Evolutionary conservation across 1,140 invertebrate species (phyloP).

Genomic region (Oscheius sp.): DNA sequence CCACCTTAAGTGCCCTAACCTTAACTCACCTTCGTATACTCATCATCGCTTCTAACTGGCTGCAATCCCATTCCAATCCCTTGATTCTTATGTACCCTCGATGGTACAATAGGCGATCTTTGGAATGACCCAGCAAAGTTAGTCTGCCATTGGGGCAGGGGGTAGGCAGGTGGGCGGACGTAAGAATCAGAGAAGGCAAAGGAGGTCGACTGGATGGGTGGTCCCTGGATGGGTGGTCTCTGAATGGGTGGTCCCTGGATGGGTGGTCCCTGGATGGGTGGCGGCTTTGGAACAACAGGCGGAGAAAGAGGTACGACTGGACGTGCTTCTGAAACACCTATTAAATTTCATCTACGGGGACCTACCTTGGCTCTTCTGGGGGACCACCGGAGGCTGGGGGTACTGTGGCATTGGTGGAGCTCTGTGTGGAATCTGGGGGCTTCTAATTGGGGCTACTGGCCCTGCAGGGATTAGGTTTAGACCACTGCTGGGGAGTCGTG

Average conservation of each 20-base stretch:
- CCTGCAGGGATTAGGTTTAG: background rate
- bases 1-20: background rate
- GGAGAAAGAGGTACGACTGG: background rate
- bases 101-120: background rate
- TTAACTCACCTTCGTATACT: background rate
- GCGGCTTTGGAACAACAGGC: background rate
- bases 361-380: background rate
- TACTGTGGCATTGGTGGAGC: conserved; percentile 9
- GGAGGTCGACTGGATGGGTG: background rate
- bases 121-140: too few relatives aligned
- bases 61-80: background rate
- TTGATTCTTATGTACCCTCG: background rate
- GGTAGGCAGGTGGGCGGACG: background rate
- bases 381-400: background rate
- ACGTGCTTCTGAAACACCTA: background rate
- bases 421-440: conserved; percentile 13
- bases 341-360: background rate
- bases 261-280: background rate
- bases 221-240: too few relatives aligned
- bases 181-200: background rate
- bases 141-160: too few relatives aligned
- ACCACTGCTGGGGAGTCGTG: conserved; percentile 5
- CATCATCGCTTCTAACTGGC: background rate
- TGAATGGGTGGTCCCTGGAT: too few relatives aligned
- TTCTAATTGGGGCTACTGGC: too few relatives aligned